Percentiles rank a stretch among this genome's conserved stretches.
Conservation (phyloP, 2,797 vertebrate species). For the Melopsittacus undulatus region DNA sequence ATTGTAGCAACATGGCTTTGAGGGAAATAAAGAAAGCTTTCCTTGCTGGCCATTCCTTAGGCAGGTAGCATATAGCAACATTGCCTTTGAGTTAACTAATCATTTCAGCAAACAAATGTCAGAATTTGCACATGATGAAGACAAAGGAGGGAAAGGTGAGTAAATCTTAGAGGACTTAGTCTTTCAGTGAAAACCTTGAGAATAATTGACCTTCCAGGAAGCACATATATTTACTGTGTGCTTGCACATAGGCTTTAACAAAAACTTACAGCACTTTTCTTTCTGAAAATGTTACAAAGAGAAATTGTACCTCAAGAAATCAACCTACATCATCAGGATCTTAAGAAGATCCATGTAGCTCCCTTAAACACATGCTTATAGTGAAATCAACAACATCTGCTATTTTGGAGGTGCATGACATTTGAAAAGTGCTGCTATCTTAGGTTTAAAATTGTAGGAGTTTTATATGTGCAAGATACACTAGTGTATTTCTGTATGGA, state of each 20-base stretch:
- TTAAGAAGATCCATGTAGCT: not conserved
- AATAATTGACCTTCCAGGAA: not conserved
- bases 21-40: not conserved
- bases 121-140: not conserved
- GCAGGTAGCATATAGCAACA: not conserved
- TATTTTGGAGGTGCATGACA: not conserved
- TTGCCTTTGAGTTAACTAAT: not conserved
- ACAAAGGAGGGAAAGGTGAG: not conserved
- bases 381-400: not conserved
- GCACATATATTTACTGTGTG: not conserved
- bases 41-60: not conserved
- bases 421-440: not conserved
- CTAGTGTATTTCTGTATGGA: not conserved
- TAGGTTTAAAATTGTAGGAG: not conserved
- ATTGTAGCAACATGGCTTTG: not conserved
- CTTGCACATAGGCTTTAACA: not conserved
- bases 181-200: not conserved
- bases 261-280: not conserved
- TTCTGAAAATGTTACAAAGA: not conserved
- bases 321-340: not conserved
- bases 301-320: not conserved
- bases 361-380: not conserved
- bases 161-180: not conserved
- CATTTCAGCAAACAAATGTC: not conserved
- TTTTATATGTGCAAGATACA: not conserved